These are phyloP conservation scores for Pangasianodon hypophthalmus DNA, from an alignment of 2,113 vertebrate genomes.

Conservation along the genomic window DNA sequence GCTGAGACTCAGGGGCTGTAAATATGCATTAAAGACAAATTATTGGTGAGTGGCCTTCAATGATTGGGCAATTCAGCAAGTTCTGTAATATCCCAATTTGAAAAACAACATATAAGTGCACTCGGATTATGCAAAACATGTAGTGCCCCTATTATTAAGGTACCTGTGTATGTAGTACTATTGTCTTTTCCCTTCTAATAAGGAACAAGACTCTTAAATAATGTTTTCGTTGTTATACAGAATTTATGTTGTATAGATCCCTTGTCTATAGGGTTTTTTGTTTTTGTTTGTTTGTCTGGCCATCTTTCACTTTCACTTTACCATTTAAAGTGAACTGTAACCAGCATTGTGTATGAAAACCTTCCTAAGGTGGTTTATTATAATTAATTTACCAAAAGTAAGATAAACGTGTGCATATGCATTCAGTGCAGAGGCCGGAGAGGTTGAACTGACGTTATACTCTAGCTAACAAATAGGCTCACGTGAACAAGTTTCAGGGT, in stretches of 20 bases:
- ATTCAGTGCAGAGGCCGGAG: not conserved
- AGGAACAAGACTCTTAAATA: slow-evolving; percentile 33
- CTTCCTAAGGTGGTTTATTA: slow-evolving; percentile 15
- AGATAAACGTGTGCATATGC: slow-evolving; percentile 9
- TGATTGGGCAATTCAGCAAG: not conserved
- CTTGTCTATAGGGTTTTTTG: slow-evolving; percentile 16
- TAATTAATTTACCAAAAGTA: not conserved
- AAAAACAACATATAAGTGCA: slow-evolving; percentile 24
- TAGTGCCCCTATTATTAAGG: slow-evolving; percentile 46
- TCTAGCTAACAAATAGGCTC: slow-evolving; percentile 2
- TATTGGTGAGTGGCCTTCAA: not conserved
- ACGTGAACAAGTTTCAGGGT: slow-evolving; percentile 37
- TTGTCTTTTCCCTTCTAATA: slow-evolving; percentile 33
- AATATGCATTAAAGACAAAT: slow-evolving; percentile 7
- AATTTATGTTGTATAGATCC: slow-evolving; percentile 40
- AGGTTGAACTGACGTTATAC: slow-evolving; percentile 21
- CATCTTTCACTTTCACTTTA: not conserved
- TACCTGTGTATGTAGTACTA: slow-evolving; percentile 44
- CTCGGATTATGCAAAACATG: slow-evolving; percentile 26
- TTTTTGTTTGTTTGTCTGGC: not conserved
- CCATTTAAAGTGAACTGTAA: not conserved
- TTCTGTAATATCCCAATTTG: not conserved
- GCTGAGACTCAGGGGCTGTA: slow-evolving; percentile 42
- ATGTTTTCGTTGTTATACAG: slow-evolving; percentile 22
- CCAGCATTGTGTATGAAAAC: slow-evolving; percentile 12